Conservation (phyloP, 2,888 invertebrate species). For the Drosophila kanekoi region DNA sequence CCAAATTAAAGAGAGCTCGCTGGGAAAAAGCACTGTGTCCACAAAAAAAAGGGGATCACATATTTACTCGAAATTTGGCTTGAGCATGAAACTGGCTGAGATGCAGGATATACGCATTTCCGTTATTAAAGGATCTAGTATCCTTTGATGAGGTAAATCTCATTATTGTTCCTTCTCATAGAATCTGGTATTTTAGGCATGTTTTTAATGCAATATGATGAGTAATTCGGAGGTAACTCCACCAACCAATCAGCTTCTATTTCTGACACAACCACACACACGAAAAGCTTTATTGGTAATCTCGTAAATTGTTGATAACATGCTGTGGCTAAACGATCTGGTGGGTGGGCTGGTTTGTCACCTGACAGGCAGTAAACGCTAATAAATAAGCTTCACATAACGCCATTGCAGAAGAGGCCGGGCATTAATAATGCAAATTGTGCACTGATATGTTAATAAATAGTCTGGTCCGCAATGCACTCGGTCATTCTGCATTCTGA, state of each 20-base stretch:
- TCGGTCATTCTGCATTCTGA: not conserved
- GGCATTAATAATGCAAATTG: conserved; percentile 66
- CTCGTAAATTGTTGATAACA: conserved; percentile 33
- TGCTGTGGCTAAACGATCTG: not conserved
- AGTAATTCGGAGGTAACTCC: not conserved
- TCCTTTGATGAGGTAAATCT: no score
- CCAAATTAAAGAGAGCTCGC: not conserved
- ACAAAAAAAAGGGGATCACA: no score
- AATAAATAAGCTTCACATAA: conserved; percentile 42
- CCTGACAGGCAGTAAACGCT: conserved; percentile 13
- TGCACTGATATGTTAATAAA: conserved; percentile 50
- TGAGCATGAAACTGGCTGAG: not conserved
- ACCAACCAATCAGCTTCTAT: not conserved
- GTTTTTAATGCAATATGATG: not conserved
- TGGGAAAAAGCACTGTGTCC: no score
- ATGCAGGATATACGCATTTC: not conserved
- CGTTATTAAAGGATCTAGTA: no score
- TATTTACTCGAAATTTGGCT: no score
- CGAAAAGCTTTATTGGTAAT: not conserved
- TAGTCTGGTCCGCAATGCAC: conserved; percentile 21
- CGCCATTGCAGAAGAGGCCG: conserved; percentile 43
- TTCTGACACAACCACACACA: not conserved
- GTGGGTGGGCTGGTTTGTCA: conserved; percentile 1
- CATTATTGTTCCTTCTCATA: not conserved
- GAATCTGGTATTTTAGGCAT: not conserved